Conservation (phyloP, 2,113 vertebrate species). For the Phalacrocorax aristotelis region DNA sequence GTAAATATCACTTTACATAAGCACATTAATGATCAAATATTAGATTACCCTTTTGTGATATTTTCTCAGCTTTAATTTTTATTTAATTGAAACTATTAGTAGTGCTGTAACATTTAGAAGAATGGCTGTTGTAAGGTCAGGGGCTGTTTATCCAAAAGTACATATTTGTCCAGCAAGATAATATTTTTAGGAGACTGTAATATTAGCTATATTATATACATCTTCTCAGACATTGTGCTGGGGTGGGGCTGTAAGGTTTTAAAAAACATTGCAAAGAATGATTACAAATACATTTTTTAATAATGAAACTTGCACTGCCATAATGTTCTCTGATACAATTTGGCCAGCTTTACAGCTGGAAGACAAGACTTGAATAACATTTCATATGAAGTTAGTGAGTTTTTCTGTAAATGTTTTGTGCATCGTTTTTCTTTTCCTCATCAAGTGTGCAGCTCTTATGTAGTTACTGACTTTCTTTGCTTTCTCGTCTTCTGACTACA, state of each 20-base stretch:
- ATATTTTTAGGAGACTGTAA: constrained; percentile 57
- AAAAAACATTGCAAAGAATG: not conserved
- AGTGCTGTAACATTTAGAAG: constrained; percentile 77
- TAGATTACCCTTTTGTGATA: constrained; percentile 81
- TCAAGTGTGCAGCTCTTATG: not conserved
- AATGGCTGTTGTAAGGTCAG: constrained; percentile 62
- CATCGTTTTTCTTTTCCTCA: not conserved
- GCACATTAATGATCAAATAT: constrained; percentile 76
- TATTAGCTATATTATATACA: constrained; percentile 8
- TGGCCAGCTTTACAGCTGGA: not conserved
- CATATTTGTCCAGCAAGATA: constrained; percentile 70
- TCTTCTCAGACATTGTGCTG: not conserved
- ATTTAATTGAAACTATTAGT: constrained; percentile 80
- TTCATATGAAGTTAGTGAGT: not conserved
- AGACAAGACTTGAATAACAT: not conserved
- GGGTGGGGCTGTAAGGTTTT: not conserved
- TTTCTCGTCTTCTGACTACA: not conserved
- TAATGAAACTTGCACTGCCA: not conserved
- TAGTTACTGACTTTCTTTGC: not conserved
- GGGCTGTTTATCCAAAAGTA: constrained; percentile 61
- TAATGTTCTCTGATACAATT: not conserved
- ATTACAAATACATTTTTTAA: not conserved
- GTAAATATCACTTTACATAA: constrained; percentile 74
- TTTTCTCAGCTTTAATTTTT: constrained; percentile 82
- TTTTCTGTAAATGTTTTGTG: not conserved